A percentile compares a stretch with the other conserved stretches of the same genome.
phyloP scores from a whole-genome alignment of 2,797 vertebrate species.

The Aeoliscus strigatus region DNA sequence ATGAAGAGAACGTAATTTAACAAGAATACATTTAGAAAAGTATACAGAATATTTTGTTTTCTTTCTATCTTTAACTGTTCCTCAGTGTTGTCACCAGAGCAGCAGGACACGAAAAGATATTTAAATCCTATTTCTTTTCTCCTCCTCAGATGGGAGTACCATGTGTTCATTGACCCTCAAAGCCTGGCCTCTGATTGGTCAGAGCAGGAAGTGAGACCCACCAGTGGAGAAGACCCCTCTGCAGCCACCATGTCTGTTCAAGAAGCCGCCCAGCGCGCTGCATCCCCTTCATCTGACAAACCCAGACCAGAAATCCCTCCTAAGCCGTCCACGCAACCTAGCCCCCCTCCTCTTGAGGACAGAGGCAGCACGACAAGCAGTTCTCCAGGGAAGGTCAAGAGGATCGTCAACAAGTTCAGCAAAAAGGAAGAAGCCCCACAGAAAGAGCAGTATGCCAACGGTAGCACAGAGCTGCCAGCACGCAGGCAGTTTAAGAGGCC shows the following conservation, averaged over 20 bases:
- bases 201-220: conserved; percentile 20
- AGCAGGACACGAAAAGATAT: too few relatives aligned
- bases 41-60: too few relatives aligned
- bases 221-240: background rate
- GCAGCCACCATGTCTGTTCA: conserved; percentile 64
- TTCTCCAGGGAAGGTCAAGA: conserved; percentile 66
- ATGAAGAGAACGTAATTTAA: too few relatives aligned
- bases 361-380: background rate
- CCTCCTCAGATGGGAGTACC: conserved; percentile 45
- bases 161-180: conserved; percentile 32
- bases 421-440: conserved; percentile 20
- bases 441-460: conserved; percentile 15
- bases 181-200: conserved; percentile 52
- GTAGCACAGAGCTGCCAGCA: accelerated
- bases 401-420: conserved; percentile 69
- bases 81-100: too few relatives aligned
- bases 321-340: conserved; percentile 31
- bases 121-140: too few relatives aligned
- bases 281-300: conserved; percentile 33
- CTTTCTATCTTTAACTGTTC: too few relatives aligned
- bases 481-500: conserved; percentile 30
- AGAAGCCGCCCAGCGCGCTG: conserved; percentile 25
- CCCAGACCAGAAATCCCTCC: conserved; percentile 51
- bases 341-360: conserved; percentile 21
- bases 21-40: too few relatives aligned